These are phyloP conservation scores for Galleria mellonella DNA, from an alignment of 1,140 invertebrate species.

Conservation along the genomic window DNA sequence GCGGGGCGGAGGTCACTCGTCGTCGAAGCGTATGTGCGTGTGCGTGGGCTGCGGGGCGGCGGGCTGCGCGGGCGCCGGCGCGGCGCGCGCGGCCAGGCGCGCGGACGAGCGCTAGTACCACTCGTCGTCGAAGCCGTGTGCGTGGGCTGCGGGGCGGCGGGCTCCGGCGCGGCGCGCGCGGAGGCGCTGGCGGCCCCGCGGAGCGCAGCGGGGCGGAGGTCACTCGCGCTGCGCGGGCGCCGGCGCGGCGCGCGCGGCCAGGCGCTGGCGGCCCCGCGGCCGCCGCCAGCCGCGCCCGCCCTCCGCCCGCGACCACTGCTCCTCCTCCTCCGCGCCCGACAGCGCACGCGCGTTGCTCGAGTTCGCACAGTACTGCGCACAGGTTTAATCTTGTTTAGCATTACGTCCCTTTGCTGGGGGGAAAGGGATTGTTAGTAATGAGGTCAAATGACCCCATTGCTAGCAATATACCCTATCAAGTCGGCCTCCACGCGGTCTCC, in stretches of 20 bases:
- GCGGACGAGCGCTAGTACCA: not conserved
- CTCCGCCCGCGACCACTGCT: conserved; percentile 43
- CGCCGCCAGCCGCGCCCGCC: conserved; percentile 12
- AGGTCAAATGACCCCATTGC: too few species aligned
- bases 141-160: conserved; percentile 54
- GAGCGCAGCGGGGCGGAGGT: not conserved
- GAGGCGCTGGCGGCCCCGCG: not conserved
- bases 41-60: conserved; percentile 55
- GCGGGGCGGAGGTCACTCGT: conserved; percentile 1
- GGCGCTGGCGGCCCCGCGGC: conserved; percentile 15
- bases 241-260: conserved; percentile 16
- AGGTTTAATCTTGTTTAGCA: too few species aligned
- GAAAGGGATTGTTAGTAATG: too few species aligned
- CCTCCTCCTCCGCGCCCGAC: conserved; percentile 34
- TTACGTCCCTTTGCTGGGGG: too few species aligned
- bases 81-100: not conserved
- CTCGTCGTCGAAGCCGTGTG: conserved; percentile 53
- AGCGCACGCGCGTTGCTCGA: conserved; percentile 25
- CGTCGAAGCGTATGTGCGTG: conserved; percentile 61
- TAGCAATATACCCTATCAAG: too few species aligned
- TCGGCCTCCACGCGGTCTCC: too few species aligned
- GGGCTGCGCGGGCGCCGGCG: conserved; percentile 20
- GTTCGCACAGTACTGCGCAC: conserved; percentile 40
- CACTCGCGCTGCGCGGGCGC: too few species aligned
- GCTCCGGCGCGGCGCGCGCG: conserved; percentile 8